A percentile compares a stretch with the other conserved stretches of the same genome.
Conservation (phyloP, 2,888 invertebrate species). For the Nephrocerus scutellatus region DNA sequence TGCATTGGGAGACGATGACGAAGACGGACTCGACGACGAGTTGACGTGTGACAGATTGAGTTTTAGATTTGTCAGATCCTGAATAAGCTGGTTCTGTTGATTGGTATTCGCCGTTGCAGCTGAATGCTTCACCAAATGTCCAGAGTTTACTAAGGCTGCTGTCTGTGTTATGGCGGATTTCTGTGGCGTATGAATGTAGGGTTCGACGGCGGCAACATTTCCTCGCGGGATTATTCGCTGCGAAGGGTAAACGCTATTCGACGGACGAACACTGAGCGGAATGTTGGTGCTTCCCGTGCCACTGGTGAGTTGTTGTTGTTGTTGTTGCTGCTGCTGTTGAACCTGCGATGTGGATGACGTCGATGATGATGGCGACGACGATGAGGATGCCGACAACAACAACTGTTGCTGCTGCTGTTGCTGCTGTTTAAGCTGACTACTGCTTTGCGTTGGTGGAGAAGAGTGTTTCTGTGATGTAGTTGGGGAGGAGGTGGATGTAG, state of each 20-base stretch:
- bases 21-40: conserved; percentile 36
- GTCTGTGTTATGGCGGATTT: conserved; percentile 49
- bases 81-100: conserved; percentile 46
- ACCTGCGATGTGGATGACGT: too few relatives aligned
- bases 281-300: conserved; percentile 18
- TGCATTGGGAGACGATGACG: conserved; percentile 16
- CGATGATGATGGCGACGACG: conserved; percentile 21
- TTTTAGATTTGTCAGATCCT: conserved; percentile 44
- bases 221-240: conserved; percentile 52
- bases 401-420: conserved; percentile 35
- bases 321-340: conserved; percentile 29
- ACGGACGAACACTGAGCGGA: conserved; percentile 26
- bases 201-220: conserved; percentile 81
- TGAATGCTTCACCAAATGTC: conserved; percentile 39
- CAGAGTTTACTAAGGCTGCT: conserved; percentile 45
- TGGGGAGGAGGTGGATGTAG: conserved; percentile 15
- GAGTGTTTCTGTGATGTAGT: conserved; percentile 14
- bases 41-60: conserved; percentile 35
- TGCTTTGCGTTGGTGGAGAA: conserved; percentile 28
- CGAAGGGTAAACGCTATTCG: conserved; percentile 43
- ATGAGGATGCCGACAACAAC: conserved; percentile 20
- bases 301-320: conserved; percentile 21
- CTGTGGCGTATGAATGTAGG: conserved; percentile 77
- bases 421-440: conserved; percentile 38
- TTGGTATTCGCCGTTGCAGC: conserved; percentile 44